Conservation (phyloP, 1,140 invertebrate species). For the Drosophila sechellia region DNA sequence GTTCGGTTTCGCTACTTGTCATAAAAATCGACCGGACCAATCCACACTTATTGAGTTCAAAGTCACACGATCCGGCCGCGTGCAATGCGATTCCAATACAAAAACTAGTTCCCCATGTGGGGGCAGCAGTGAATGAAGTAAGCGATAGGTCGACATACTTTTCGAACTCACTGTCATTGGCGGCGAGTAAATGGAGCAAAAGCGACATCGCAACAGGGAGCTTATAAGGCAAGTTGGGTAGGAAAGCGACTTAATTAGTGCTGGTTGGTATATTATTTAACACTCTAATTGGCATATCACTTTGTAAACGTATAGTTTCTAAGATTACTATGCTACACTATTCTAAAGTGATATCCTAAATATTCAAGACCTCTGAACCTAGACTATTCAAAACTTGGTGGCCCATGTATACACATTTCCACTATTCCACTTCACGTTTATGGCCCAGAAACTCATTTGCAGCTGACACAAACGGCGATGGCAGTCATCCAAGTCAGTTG, state of each 20-base stretch:
- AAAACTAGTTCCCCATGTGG: constrained; percentile 71
- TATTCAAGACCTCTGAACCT: background rate
- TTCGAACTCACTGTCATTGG: constrained; percentile 73
- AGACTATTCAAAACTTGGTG: constrained; percentile 18
- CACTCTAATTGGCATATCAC: no score
- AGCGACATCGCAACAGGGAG: constrained; percentile 34
- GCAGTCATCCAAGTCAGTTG: constrained; percentile 41
- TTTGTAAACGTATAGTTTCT: no score
- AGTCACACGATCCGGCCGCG: constrained; percentile 53
- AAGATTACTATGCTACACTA: no score
- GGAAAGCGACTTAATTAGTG: background rate
- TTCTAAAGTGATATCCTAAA: no score
- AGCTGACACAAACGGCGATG: constrained; percentile 61
- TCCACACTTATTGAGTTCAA: constrained; percentile 74
- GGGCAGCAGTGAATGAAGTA: constrained; percentile 42
- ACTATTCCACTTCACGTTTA: constrained; percentile 32
- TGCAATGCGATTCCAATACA: constrained; percentile 25
- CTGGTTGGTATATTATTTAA: no score
- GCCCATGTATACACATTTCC: background rate
- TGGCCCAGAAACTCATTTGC: constrained; percentile 70
- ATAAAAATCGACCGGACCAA: constrained; percentile 64
- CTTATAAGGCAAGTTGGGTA: constrained; percentile 9
- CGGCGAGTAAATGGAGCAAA: constrained; percentile 69
- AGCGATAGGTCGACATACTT: constrained; percentile 71
- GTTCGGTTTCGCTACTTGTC: constrained; percentile 1